Conservation (phyloP, 2,888 invertebrate species). For the Monochamus alternatus region DNA sequence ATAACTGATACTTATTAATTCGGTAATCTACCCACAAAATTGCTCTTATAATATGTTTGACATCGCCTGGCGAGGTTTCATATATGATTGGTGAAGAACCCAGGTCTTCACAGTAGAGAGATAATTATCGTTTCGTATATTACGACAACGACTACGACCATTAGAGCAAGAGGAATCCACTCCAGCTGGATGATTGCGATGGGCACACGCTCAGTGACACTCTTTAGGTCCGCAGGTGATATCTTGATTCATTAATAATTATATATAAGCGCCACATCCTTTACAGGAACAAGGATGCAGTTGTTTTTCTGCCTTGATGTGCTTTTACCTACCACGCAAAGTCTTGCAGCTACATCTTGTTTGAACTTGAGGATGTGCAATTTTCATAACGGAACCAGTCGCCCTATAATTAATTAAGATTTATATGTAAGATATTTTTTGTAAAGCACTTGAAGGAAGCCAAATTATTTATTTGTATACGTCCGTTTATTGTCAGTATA, state of each 20-base stretch:
- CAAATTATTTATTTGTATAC: not conserved
- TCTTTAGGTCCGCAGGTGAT: constrained; percentile 37
- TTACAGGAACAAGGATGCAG: constrained; percentile 26
- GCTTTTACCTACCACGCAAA: constrained; percentile 15
- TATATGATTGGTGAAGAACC: not conserved
- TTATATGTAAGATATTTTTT: not conserved
- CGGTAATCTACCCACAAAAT: too few species aligned
- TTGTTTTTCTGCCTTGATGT: constrained; percentile 3
- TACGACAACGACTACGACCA: constrained; percentile 25
- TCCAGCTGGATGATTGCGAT: constrained; percentile 45
- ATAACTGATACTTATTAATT: too few species aligned
- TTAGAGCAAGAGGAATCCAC: constrained; percentile 43
- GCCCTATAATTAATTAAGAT: constrained; percentile 16
- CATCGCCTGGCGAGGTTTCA: too few species aligned
- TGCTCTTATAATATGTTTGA: too few species aligned
- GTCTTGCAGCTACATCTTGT: constrained; percentile 3
- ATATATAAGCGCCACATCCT: constrained; percentile 36
- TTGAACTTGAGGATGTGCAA: constrained; percentile 19
- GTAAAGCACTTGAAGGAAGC: not conserved
- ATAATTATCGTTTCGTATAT: constrained; percentile 47
- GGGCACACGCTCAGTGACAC: constrained; percentile 41
- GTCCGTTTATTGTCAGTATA: too few species aligned
- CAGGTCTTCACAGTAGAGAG: not conserved
- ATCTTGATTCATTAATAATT: constrained; percentile 42
- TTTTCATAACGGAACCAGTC: constrained; percentile 16